Evolutionary conservation across 2,888 invertebrate species (phyloP).

Genomic region (Homarus gammarus): DNA sequence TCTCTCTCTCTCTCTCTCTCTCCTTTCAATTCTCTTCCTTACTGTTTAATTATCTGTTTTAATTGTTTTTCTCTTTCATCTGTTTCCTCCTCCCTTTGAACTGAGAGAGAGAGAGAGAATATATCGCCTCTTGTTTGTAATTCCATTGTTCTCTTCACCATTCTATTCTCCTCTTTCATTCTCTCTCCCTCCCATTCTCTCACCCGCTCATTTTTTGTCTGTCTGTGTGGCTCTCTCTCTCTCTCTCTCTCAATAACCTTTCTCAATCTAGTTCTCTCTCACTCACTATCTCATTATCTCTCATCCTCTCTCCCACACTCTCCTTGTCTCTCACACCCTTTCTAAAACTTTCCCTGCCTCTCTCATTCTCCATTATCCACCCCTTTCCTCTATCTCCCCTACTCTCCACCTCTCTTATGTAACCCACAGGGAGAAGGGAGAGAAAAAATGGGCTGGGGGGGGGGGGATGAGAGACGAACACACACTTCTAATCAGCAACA

Average conservation of each 20-base stretch:
- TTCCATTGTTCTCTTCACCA: not conserved
- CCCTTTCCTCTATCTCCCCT: not conserved
- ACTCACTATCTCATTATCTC: not conserved
- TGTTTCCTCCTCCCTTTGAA: not conserved
- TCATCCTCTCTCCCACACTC: not conserved
- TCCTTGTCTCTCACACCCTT: not conserved
- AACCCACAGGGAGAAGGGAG: too few relatives aligned
- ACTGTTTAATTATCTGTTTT: not conserved
- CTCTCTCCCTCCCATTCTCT: constrained; percentile 15
- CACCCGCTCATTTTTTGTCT: not conserved
- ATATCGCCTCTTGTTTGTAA: not conserved
- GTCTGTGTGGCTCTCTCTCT: not conserved
- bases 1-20: not conserved
- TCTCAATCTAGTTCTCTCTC: not conserved
- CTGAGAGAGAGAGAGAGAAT: too few relatives aligned
- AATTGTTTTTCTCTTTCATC: not conserved
- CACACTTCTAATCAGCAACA: too few relatives aligned
- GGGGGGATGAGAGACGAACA: too few relatives aligned
- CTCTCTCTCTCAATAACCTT: not conserved
- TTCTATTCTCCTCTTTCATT: not conserved
- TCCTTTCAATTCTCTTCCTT: not conserved
- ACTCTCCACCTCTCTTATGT: not conserved
- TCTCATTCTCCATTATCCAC: not conserved
- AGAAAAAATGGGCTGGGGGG: too few relatives aligned
- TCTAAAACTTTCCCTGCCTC: not conserved